Evolutionary conservation across 2,797 vertebrate genomes (phyloP).

Genomic region (Acanthornis magna): DNA sequence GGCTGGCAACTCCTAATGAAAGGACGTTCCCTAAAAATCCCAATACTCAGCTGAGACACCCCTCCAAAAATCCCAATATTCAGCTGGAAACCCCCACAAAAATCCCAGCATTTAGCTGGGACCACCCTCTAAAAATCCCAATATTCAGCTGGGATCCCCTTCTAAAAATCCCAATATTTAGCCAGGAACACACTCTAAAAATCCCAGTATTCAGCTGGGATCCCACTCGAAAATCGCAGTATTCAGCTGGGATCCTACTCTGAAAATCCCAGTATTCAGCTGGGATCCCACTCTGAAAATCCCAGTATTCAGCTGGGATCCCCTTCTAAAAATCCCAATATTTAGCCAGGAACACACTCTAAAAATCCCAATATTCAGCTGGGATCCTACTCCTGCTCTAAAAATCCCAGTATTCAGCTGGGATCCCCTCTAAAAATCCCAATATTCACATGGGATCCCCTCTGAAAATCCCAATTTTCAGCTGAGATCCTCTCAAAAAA

Average conservation of each 20-base stretch:
- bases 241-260: too few species aligned
- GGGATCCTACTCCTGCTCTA: fast-evolving
- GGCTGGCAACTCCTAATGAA: neutral
- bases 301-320: neutral
- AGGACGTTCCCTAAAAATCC: neutral
- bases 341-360: neutral
- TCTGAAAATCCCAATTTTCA: too few species aligned
- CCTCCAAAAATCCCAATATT: too few species aligned
- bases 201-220: too few species aligned
- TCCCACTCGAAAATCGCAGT: neutral
- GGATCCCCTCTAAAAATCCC: neutral
- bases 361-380: neutral
- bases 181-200: fast-evolving
- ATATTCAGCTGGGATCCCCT: neutral
- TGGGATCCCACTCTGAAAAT: neutral
- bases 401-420: neutral
- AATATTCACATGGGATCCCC: too few species aligned
- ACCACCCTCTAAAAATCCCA: neutral
- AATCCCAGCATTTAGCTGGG: too few species aligned
- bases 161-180: neutral
- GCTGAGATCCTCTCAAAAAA: neutral
- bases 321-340: neutral
- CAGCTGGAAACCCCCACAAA: too few species aligned
- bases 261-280: neutral
- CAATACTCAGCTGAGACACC: too few species aligned